Evolutionary conservation across 1,140 invertebrate genomes (phyloP), one percentile per base, ranked within the genome.

Genomic region (Heliconius hewitsoni): DNA sequence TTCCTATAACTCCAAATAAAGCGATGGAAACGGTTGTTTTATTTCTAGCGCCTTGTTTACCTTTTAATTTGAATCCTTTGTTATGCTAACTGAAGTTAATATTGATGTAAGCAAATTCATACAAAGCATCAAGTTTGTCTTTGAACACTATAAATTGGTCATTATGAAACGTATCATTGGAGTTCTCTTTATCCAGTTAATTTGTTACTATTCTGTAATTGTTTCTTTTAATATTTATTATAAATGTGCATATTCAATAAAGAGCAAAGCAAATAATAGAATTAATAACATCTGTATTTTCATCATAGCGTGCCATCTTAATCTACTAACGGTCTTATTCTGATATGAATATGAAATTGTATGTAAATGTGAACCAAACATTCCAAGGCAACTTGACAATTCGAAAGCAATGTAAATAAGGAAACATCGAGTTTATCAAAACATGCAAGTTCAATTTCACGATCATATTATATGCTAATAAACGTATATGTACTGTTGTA

Each of bases 261-360:
- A 30, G 9, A 66, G 11, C 13, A 66, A 30, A 16, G 1, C 11
- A 30, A 66, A 27, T 66, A 66, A 66, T 66, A 66, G 27, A 66
- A 66, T 66, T 66, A 66, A 1, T 66, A 66, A 13, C 13, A 66
- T 66, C 60, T 66, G 60, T 66, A 66, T 66, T 30, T 66, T 13
- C 23, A 0, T 66, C 60, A 30, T 13, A 66, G 13, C 83, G 80
- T 84, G 76, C 78, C 76, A 60, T 77, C 83, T 85, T 80, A 73
- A 85, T 73, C 80, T 80, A 74, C 84, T 84, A 86, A 27, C 60
- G 2, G 60, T 84, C 87, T 90, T 90, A 91, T 90, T 90, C 87
- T 86, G 85, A 87, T 93, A 91, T 91, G 90, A 91, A 93, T 91
- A 89, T 91, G 87, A 91, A 91, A 93, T 91, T 88, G 85, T 92